Evolutionary conservation across 2,888 invertebrate species (phyloP), one percentile per base, ranked within the genome.

Genomic region (Phengaris arion): DNA sequence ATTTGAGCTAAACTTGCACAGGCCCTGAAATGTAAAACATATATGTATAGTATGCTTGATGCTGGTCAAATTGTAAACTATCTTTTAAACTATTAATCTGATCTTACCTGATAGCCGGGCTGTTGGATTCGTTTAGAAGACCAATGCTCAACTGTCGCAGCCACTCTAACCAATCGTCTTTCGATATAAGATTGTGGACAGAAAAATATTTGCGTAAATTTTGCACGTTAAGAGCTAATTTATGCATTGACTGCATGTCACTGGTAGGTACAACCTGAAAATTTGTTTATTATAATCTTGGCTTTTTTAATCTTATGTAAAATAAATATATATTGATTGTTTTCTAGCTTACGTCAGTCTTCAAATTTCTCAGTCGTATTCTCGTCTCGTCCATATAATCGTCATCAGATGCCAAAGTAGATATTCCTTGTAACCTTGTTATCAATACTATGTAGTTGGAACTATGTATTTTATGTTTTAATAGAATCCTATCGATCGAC

Each of bases 101-200:
- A 57, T 74, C 78, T 81, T 83, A 94, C 94, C 95, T 95, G 74
- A 99, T 93, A 0, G 99, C 98, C 7, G 99, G 98, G 74, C 98
- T 98, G 2, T 98, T 98, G 0, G 99, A 99, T 86, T 99, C 98
- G 82, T 98, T 98, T 8, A 99, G 94, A 74, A 99, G 94, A 76
- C 98, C 98, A 77, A 98, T 97, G 77, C 98, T 98, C 48, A 99
- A 92, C 76, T 98, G 95, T 75, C 98, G 95, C 76, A 99, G 89
- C 99, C 99, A 99, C 87, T 99, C 99, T 74, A 98, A 93, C 99
- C 99, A 99, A 87, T 99, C 99, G 80, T 99, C 99, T 89, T 98
- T 98, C 2, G 98, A 98, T 0, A 98, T 97, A 70, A 98, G 94
- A 74, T 98, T 95, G 10, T 96, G 96, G 0, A 97, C 96, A 7